Base-by-base conservation (phyloP, 2,797 vertebrate species). In the Pseudocheirus occidentalis region DNA sequence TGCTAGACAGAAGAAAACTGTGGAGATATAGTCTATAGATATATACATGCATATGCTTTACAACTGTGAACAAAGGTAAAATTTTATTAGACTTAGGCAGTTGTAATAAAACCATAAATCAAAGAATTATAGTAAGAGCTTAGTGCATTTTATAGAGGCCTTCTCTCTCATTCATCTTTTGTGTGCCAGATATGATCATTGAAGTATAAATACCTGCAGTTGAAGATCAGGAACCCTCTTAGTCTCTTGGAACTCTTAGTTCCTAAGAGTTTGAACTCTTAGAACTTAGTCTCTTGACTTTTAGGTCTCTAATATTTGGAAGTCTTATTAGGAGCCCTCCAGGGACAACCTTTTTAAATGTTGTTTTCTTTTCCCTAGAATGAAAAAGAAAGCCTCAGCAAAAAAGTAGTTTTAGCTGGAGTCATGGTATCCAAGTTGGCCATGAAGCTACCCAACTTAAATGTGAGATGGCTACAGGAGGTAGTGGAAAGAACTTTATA, bases 1-100 rank as follows among this genome's bases (percentile, higher is more conserved):
- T 94, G 94, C 93, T 97, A 55, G 94, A 96, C 55, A 94, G 91
- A 90, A 91, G 58, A 53, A 97, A 0, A 55, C 54, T 21, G 55
- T 4, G 81, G 14, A 57, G n/a, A 55, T 7, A 50, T 28, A 93
- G 31, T 87, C 73, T 87, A 50, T 87, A 87, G 73, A 87, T 87
- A 50, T 52, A 40, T 58, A 93, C 1, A 34, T 12, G 31, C 54
- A 55, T 27, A 59, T 0, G 34, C 10, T 92, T 92, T 93, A 50
- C 3, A 94, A 93, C 95, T 87, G 55, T 46, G 93, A 7, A 29
- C 92, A 93, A 91, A n/a, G 55, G 34, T 93, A 90, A 90, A 90
- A 92, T 90, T 95, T 93, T 28, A 94, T 94, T 93, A 94, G 40
- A 40, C 31, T 94, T 50, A 90, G 29, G 40, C 73, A 91, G 62